A percentile compares a stretch with the other conserved stretches of the same genome.
These are phyloP conservation scores for Limosa lapponica DNA, from an alignment of 2,797 vertebrate genomes.

Conservation along the genomic window DNA sequence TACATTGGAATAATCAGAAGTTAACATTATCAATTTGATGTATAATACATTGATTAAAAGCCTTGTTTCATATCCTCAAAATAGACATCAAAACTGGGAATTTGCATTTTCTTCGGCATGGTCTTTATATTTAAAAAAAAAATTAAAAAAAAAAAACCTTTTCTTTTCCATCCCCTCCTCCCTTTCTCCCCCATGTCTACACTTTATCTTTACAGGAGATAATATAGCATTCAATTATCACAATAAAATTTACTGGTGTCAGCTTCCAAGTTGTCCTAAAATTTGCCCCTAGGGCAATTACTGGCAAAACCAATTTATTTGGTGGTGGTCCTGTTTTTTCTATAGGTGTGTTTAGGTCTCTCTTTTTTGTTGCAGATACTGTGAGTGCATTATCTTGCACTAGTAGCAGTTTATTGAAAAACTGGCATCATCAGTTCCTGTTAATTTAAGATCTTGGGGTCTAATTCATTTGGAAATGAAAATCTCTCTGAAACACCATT, in stretches of 20 bases:
- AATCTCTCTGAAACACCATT: not conserved
- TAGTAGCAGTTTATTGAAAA: conserved; percentile 31
- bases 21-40: conserved; percentile 94
- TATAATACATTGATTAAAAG: conserved; percentile 90
- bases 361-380: not conserved
- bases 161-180: not conserved
- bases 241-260: conserved; percentile 1
- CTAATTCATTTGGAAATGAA: not conserved
- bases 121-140: conserved; percentile 45
- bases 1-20: conserved; percentile 92
- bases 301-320: not conserved
- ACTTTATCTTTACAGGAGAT: conserved; percentile 29
- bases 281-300: conserved; percentile 13
- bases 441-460: not conserved
- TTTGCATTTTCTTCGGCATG: conserved; percentile 81
- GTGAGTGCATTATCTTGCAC: not conserved
- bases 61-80: conserved; percentile 80
- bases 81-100: conserved; percentile 78
- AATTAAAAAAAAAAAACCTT: not conserved
- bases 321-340: not conserved
- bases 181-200: not conserved
- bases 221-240: conserved; percentile 28
- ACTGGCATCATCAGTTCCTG: not conserved
- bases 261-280: conserved; percentile 22
- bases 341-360: not conserved